Evolutionary conservation across 2,888 invertebrate genomes (phyloP).

Genomic region (Drosophila algonquin): DNA sequence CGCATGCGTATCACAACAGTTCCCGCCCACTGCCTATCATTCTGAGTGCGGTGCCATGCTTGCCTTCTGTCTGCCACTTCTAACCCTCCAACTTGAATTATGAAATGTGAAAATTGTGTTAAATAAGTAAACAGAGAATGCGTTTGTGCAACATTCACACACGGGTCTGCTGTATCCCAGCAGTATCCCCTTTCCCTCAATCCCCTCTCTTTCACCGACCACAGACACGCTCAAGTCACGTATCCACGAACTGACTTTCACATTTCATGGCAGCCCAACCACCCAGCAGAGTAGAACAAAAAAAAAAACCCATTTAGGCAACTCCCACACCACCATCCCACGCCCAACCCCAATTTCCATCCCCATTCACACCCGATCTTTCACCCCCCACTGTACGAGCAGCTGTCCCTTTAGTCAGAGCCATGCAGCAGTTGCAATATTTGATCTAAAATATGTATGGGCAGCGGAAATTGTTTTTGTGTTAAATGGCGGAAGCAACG

Average conservation of each 20-base stretch:
- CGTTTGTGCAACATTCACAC: constrained; percentile 50
- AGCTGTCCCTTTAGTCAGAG: constrained; percentile 10
- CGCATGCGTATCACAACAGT: constrained; percentile 64
- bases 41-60: not conserved
- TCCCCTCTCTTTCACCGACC: not conserved
- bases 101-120: constrained; percentile 75
- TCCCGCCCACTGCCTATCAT: constrained; percentile 9
- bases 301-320: constrained; percentile 16
- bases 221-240: constrained; percentile 63
- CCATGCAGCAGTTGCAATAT: constrained; percentile 46
- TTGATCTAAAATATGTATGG: constrained; percentile 51
- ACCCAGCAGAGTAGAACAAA: constrained; percentile 21
- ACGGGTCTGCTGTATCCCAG: constrained; percentile 5
- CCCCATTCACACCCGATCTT: not conserved
- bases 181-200: constrained; percentile 3
- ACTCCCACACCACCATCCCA: constrained; percentile 13
- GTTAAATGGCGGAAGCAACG: constrained; percentile 50
- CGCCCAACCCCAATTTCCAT: not conserved
- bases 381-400: not conserved
- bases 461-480: constrained; percentile 65
- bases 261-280: constrained; percentile 47
- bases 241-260: constrained; percentile 53
- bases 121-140: constrained; percentile 72
- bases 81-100: constrained; percentile 50
- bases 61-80: constrained; percentile 10